Evolutionary conservation across 2,797 vertebrate species (phyloP).

Genomic region (Emydoidea blandingii): DNA sequence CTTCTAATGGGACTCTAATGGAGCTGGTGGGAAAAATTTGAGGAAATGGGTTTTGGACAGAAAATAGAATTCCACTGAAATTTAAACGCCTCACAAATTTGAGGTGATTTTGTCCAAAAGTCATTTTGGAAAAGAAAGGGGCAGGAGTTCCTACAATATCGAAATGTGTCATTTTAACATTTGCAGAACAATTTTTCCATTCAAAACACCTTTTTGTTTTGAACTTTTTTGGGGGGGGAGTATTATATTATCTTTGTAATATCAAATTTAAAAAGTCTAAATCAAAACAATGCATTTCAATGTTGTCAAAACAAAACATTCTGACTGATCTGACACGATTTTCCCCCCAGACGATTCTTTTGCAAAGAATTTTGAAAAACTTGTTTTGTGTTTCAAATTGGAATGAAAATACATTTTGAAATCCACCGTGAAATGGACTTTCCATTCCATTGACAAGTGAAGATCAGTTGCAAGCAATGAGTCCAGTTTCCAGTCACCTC

Average conservation of each 20-base stretch:
- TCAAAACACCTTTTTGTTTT: background rate
- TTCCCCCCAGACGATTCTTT: background rate
- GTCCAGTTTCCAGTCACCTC: slow-evolving; percentile 58
- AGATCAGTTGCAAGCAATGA: background rate
- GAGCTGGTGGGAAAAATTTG: background rate
- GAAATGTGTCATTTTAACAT: background rate
- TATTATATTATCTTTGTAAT: background rate
- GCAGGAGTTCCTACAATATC: background rate
- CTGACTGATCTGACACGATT: background rate
- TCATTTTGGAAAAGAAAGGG: background rate
- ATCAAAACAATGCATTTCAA: background rate
- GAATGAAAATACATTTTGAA: slow-evolving; percentile 1
- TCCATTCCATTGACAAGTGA: background rate
- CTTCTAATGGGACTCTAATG: background rate
- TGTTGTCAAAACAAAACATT: slow-evolving; percentile 13
- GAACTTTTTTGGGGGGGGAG: background rate
- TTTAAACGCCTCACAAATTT: background rate
- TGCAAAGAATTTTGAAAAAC: background rate
- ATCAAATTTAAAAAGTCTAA: background rate
- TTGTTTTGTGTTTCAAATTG: background rate
- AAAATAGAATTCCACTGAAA: background rate
- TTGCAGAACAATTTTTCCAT: background rate
- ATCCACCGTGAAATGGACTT: background rate
- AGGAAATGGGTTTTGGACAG: background rate
- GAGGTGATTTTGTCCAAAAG: background rate